A percentile compares a stretch with the other conserved stretches of the same genome.
Evolutionary conservation across 2,888 invertebrate genomes (phyloP).

Genomic region (Eutolmus rufibarbis): DNA sequence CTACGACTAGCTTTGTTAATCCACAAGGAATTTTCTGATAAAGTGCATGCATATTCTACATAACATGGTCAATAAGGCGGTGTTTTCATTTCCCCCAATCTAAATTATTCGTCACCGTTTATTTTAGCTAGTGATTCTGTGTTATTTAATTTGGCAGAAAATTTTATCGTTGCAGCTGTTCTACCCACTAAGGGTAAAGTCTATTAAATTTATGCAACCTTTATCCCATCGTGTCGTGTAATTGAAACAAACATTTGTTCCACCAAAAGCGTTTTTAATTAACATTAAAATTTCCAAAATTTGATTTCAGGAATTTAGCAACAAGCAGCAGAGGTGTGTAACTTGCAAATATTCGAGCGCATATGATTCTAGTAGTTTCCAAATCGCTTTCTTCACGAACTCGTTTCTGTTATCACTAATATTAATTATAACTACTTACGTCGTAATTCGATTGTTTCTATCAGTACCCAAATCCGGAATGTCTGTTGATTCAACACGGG

Average conservation of each 20-base stretch:
- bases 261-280: not conserved
- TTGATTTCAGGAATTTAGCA: conserved; percentile 27
- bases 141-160: not conserved
- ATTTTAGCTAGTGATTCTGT: not conserved
- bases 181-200: not conserved
- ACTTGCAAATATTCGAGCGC: conserved; percentile 66
- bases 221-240: too few species aligned
- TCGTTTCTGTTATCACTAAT: conserved; percentile 87
- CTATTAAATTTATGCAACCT: not conserved
- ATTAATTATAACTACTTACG: conserved; percentile 85
- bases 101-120: not conserved
- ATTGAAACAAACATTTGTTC: not conserved
- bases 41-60: too few species aligned
- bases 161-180: not conserved
- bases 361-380: conserved; percentile 58
- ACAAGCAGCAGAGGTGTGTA: conserved; percentile 45
- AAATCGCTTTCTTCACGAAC: conserved; percentile 82
- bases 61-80: not conserved
- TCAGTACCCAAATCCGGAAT: too few species aligned
- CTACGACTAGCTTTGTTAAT: too few species aligned
- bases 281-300: not conserved
- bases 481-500: too few species aligned
- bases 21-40: too few species aligned
- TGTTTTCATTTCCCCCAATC: not conserved
- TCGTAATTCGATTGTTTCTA: conserved; percentile 91